Evolutionary conservation across 2,888 invertebrate genomes (phyloP).

Genomic region (Calameuta idolon): DNA sequence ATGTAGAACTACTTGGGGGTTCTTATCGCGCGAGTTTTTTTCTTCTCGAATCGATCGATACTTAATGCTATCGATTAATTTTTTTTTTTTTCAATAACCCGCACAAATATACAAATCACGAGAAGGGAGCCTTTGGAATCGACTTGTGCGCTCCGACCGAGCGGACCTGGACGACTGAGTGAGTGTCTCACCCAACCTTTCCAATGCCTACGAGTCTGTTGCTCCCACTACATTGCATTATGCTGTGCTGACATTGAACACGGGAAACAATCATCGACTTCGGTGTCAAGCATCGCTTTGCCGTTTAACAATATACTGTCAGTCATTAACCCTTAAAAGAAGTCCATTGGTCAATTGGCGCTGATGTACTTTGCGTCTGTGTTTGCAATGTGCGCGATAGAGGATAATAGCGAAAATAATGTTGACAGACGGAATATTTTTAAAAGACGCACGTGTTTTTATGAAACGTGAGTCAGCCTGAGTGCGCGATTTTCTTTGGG

Average conservation of each 20-base stretch:
- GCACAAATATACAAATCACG: neutral
- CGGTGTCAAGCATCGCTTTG: slow-evolving; percentile 1
- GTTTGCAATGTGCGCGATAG: neutral
- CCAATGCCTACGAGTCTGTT: slow-evolving; percentile 29
- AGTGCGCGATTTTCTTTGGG: neutral
- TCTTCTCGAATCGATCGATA: neutral
- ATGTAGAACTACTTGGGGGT: neutral
- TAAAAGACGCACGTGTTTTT: neutral
- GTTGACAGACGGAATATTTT: neutral
- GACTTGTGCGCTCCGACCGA: slow-evolving; percentile 43
- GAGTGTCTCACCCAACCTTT: slow-evolving; percentile 41
- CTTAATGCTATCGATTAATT: neutral
- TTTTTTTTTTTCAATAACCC: neutral
- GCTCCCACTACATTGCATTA: slow-evolving; percentile 26
- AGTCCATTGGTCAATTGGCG: neutral
- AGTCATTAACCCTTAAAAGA: neutral
- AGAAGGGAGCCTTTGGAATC: slow-evolving; percentile 8
- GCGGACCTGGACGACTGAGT: slow-evolving; percentile 55
- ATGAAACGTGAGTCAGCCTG: neutral
- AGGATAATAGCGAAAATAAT: neutral
- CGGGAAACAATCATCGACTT: slow-evolving; percentile 9
- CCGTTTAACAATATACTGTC: neutral
- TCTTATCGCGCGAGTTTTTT: slow-evolving; percentile 5
- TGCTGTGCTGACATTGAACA: slow-evolving; percentile 23
- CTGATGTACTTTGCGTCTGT: neutral